A percentile compares a stretch with the other conserved stretches of the same genome.
Conservation (phyloP, 2,888 invertebrate species). For the Stenolophus ochropezus region DNA sequence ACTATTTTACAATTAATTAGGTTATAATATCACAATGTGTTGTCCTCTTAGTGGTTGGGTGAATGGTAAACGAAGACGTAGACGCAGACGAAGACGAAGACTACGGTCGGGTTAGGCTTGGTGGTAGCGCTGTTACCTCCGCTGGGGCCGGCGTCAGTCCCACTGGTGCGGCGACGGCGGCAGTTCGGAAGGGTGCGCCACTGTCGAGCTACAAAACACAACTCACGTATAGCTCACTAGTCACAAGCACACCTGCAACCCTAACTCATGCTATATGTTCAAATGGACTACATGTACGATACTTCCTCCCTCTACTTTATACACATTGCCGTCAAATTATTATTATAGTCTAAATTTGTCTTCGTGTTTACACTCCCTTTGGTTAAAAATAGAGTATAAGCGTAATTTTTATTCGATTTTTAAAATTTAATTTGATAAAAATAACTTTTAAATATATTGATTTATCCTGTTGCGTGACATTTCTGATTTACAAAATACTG, state of each 20-base stretch:
- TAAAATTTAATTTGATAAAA: too few species aligned
- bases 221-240: slow-evolving; percentile 61
- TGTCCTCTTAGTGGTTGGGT: slow-evolving; percentile 50
- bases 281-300: background rate
- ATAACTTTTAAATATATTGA: too few species aligned
- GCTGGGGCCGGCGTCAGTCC: slow-evolving; percentile 84
- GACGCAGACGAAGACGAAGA: slow-evolving; percentile 61
- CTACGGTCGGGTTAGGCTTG: slow-evolving; percentile 47
- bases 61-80: slow-evolving; percentile 50
- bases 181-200: slow-evolving; percentile 98
- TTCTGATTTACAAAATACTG: too few species aligned
- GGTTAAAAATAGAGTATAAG: too few species aligned
- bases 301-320: too few species aligned
- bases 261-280: background rate
- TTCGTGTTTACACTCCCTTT: too few species aligned
- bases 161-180: slow-evolving; percentile 99
- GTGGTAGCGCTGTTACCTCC: slow-evolving; percentile 69
- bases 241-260: background rate
- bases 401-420: too few species aligned
- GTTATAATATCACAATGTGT: slow-evolving; percentile 58
- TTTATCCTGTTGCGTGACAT: too few species aligned
- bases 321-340: background rate
- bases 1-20: slow-evolving; percentile 54
- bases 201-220: slow-evolving; percentile 90
- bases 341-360: too few species aligned